Base-by-base conservation (phyloP, 1,140 invertebrate species). In the Pseudomyrmex cubaensis region DNA sequence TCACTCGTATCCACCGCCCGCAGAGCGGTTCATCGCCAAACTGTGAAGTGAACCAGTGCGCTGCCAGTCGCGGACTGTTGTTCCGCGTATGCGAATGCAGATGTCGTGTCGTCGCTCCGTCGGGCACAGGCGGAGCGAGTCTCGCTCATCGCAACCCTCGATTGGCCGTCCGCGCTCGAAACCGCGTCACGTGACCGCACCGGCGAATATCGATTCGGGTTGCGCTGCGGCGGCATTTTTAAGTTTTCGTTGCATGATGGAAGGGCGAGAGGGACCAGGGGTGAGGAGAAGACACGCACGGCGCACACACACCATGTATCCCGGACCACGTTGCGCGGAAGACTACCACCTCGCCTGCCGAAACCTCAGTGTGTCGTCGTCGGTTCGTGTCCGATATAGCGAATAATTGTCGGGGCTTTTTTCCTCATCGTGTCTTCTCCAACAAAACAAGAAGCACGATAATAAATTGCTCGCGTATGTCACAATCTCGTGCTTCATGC, bases 211-310 rank as follows among this genome's bases (percentile, higher is more conserved):
- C 95, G 96, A 96, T 96, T 96, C 96, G 95, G 95, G 95, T 95
- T 89, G 95, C 95, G 94, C 94, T 95, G 96, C 96, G 96, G 96
- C 96, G 96, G 96, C 96, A 96, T 96, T 96, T 96, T 96, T 96
- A 96, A 96, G 95, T 96, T 96, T 94, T 93, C 92, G 90, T 87
- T 80, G 61, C 73, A 64, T 62, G 88, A 87, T 89, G 93, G 91
- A 91, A 91, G 89, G 48, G 70, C 15, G 15, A 52, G 52, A 17
- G 50, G 72, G 67, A 56, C 86, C 82, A 86, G 90, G 86, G 91
- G 91, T 83, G 44, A 22, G 59, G 44, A 22, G 10, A 50, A 56
- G 59, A 57, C 59, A 57, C 50, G 64, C 61, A 83, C 61, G 62
- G 54, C 46, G 48, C 17, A 54, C 44, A 13, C 77, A 52, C 46